Evolutionary conservation across 2,113 vertebrate genomes (phyloP), one percentile per base, ranked within the genome.

Genomic region (Apus apus): DNA sequence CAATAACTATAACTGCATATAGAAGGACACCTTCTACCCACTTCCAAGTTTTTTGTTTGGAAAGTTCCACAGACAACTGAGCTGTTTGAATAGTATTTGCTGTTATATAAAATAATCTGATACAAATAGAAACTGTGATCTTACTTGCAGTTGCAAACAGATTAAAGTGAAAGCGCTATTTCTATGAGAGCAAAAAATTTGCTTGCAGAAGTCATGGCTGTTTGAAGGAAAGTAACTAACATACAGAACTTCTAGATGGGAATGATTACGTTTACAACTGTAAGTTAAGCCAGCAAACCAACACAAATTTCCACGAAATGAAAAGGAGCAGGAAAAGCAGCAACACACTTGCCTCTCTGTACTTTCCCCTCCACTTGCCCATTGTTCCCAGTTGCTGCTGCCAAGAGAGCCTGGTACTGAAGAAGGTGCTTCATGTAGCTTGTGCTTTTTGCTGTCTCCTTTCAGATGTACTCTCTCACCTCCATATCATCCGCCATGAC

Each of bases 11-110:
- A 97, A 94, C 70, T 81, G 68, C 87, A 93, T 76, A 61, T 45
- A 96, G 89, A 64, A 64, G 90, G 58, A 87, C 58, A 94, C 72
- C 79, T 81, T 70, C 29, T 5, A 50, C 32, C 43, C 62, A 73
- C 38, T 83, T 61, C 86, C 66, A 87, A 53, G 54, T 36, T 95
- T 89, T 97, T 94, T 88, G 90, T 91, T 96, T 97, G 91, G 95
- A 77, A 93, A 88, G 25, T 68, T 81, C 20, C 61, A 90, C 18
- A 78, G 53, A 85, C 18, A 96, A 53, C 56, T n/a, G 14, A 90
- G 65, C 43, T 84, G 18, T 54, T 34, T 76, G 51, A 70, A 76
- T 9, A 80, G 20, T 40, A 58, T 46, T 72, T 72, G 61, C n/a
- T 93, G 54, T 40, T 91, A 90, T 46, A 84, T 71, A 77, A 96